Percentiles rank a stretch among this genome's conserved stretches.
Evolutionary conservation across 1,140 invertebrate species (phyloP).

Genomic region (Ectropis grisescens): DNA sequence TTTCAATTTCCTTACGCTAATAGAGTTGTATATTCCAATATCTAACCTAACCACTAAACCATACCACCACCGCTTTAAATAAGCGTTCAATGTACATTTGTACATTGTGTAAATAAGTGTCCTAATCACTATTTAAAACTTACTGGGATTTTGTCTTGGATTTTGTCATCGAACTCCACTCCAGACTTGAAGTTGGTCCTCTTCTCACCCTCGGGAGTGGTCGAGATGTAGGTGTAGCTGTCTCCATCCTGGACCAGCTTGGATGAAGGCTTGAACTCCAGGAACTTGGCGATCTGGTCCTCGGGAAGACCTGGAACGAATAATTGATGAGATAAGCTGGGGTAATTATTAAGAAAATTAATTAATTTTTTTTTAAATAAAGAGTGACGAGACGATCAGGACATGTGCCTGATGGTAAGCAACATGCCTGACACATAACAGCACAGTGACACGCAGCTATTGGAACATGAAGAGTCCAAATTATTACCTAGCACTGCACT

Average conservation of each 20-base stretch:
- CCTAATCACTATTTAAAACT: background rate
- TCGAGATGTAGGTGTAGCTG: conserved; percentile 7
- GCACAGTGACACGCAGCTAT: too few species aligned
- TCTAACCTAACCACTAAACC: too few species aligned
- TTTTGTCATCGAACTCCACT: conserved; percentile 13
- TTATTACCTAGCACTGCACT: too few species aligned
- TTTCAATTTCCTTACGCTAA: too few species aligned
- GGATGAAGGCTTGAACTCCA: conserved; percentile 3
- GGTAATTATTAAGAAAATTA: too few species aligned
- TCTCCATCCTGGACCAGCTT: conserved; percentile 17
- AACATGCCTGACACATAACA: too few species aligned
- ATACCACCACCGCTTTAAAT: too few species aligned
- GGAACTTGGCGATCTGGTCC: conserved; percentile 1
- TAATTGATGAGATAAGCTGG: background rate
- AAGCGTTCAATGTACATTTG: background rate
- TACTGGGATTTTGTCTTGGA: conserved; percentile 2
- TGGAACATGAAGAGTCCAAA: too few species aligned
- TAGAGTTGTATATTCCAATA: too few species aligned
- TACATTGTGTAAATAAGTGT: background rate
- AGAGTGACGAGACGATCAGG: too few species aligned
- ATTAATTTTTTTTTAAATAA: too few species aligned
- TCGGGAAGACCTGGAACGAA: conserved; percentile 9
- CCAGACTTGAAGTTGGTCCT: conserved; percentile 13
- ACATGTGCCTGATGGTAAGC: too few species aligned
- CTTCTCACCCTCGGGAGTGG: background rate